Evolutionary conservation across 2,113 vertebrate genomes (phyloP).

Genomic region (Ascaphus truei): DNA sequence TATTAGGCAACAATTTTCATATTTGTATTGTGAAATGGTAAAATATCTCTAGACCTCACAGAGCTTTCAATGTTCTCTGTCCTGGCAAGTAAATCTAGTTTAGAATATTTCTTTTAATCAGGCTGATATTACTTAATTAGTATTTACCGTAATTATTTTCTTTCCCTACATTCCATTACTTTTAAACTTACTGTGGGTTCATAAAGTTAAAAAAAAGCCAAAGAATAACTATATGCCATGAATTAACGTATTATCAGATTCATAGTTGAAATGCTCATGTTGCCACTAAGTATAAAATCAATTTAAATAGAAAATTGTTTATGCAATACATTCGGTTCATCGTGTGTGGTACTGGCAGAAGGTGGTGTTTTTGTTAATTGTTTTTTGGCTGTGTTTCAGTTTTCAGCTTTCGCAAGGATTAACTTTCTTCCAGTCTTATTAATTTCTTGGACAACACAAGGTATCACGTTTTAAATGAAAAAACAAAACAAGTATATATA

Average conservation of each 20-base stretch:
- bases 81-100: neutral
- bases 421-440: conserved; percentile 3
- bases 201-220: neutral
- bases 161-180: neutral
- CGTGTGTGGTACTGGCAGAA: conserved; percentile 22
- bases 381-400: conserved; percentile 11
- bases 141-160: conserved; percentile 18
- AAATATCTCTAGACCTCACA: neutral
- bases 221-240: neutral
- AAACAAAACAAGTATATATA: too few relatives aligned
- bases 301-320: neutral
- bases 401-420: neutral
- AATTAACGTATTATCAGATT: conserved; percentile 9
- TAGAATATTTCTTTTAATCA: conserved; percentile 2
- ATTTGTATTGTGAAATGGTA: neutral
- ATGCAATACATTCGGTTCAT: neutral
- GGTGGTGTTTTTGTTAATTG: neutral
- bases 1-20: neutral
- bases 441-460: neutral
- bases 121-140: conserved; percentile 12
- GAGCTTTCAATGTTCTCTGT: neutral
- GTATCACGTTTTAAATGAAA: neutral
- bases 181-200: neutral
- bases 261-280: neutral
- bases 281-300: conserved; percentile 8